Evolutionary conservation across 2,888 invertebrate species (phyloP).

Genomic region (Hybos culiciformis): DNA sequence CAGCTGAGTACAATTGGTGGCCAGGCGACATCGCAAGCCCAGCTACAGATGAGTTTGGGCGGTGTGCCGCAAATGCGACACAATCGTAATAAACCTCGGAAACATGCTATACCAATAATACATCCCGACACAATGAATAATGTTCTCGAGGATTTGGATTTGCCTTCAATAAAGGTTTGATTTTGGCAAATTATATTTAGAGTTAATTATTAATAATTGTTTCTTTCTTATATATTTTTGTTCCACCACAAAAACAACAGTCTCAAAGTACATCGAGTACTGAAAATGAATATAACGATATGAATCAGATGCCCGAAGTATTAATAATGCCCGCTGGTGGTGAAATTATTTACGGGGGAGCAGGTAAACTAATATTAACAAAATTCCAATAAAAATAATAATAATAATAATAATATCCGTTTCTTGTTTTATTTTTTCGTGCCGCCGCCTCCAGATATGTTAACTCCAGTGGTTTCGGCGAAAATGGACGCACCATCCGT

Average conservation of each 20-base stretch:
- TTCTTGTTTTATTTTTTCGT: too few relatives aligned
- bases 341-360: too few relatives aligned
- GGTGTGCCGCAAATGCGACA: slow-evolving; percentile 16
- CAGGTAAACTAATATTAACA: too few relatives aligned
- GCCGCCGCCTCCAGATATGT: slow-evolving; percentile 13
- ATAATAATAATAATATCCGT: too few relatives aligned
- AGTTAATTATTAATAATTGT: not conserved
- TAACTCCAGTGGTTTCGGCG: slow-evolving; percentile 55
- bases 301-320: slow-evolving; percentile 10
- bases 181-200: not conserved
- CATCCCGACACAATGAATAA: slow-evolving; percentile 37
- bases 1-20: slow-evolving; percentile 36
- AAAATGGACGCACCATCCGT: slow-evolving; percentile 49
- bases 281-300: slow-evolving; percentile 21
- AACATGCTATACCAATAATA: slow-evolving; percentile 37
- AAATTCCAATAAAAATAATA: too few relatives aligned
- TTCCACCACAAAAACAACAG: not conserved
- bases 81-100: slow-evolving; percentile 27
- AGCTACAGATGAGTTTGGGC: slow-evolving; percentile 21
- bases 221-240: not conserved
- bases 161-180: slow-evolving; percentile 17
- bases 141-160: slow-evolving; percentile 29
- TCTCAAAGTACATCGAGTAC: slow-evolving; percentile 17
- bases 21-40: slow-evolving; percentile 19
- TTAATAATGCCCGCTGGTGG: slow-evolving; percentile 16